Base-by-base conservation (phyloP, 2,888 invertebrate species). In the Archaeoteleia sp. region DNA sequence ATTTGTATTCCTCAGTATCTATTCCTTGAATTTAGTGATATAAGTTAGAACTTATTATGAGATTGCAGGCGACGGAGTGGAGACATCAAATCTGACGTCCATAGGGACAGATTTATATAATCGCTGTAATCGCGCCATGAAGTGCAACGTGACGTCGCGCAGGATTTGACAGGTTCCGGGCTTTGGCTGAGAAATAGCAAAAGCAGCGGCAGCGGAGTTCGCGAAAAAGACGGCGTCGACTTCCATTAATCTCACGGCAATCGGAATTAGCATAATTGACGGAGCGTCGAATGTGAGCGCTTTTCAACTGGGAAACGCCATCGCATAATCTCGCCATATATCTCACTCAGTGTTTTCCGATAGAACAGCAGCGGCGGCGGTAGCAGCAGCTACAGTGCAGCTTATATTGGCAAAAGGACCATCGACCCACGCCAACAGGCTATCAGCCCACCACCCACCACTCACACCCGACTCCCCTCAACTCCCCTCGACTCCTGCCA, bases 201-300 rank as follows among this genome's bases (percentile, higher is more conserved):
- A 68, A 71, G 72, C 48, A 49, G 54, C 48, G 49, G 34, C 37
- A 67, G 67, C 40, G 49, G 67, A 58, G 57, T 62, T 51, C 34
- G 58, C 68, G 68, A 68, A 68, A 68, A 68, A 73, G 74, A 76
- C 73, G 74, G 76, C 77, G 79, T 77, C 79, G 77, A 78, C 80
- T 81, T 82, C 82, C 83, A 84, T 84, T 84, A 84, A 83, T 84
- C 84, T 84, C 83, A 74, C 70, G 78, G 80, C 81, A 82, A 82
- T 81, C 78, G 82, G 79, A 84, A 84, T 84, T 84, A 84, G 79
- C 84, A 84, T 84, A 84, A 84, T 84, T 84, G 84, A 83, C 82
- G 81, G 81, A 83, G 82, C 82, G 83, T 76, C 78, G 82, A 80
- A 84, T 83, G 78, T 81, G 79, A 68, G 78, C 77, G 74, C 79